These are phyloP conservation scores for Styela plicata DNA, from an alignment of 23 tunicate species.

Conservation along the genomic window DNA sequence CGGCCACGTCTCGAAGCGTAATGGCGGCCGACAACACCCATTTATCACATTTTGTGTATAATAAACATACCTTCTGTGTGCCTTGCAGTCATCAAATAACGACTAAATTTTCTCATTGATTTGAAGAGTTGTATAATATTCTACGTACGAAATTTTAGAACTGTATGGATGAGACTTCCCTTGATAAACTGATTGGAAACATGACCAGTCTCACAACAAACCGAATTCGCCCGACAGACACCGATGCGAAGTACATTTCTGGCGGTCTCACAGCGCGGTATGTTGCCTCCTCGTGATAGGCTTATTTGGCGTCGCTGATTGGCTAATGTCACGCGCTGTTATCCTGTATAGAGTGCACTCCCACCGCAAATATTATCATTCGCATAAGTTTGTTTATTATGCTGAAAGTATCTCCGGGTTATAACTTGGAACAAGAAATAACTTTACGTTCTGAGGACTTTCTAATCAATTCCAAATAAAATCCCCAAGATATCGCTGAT, in stretches of 20 bases:
- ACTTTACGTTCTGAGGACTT: no score
- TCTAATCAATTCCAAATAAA: no score
- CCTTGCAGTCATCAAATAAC: no score
- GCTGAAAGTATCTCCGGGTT: no score
- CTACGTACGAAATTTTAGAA: not conserved
- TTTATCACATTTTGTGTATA: not conserved
- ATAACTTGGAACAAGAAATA: no score
- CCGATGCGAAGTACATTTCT: not conserved
- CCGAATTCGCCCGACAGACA: not conserved
- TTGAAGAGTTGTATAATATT: no score
- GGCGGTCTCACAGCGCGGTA: conserved; percentile 11
- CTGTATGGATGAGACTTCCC: no score
- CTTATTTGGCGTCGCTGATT: conserved; percentile 49
- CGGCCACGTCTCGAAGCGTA: conserved; percentile 29
- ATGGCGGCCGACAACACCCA: conserved; percentile 45
- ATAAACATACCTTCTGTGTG: not conserved
- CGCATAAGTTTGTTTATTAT: no score
- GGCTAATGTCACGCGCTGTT: conserved; percentile 33
- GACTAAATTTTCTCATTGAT: no score
- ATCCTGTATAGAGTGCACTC: conserved; percentile 20
- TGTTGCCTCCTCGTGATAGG: conserved; percentile 65
- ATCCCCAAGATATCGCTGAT: no score
- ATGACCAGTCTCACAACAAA: not conserved
- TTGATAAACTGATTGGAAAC: not conserved
- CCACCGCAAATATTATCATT: conserved; percentile 32